Conservation (phyloP, 2,797 vertebrate genomes). For the Bovichtus diacanthus region DNA sequence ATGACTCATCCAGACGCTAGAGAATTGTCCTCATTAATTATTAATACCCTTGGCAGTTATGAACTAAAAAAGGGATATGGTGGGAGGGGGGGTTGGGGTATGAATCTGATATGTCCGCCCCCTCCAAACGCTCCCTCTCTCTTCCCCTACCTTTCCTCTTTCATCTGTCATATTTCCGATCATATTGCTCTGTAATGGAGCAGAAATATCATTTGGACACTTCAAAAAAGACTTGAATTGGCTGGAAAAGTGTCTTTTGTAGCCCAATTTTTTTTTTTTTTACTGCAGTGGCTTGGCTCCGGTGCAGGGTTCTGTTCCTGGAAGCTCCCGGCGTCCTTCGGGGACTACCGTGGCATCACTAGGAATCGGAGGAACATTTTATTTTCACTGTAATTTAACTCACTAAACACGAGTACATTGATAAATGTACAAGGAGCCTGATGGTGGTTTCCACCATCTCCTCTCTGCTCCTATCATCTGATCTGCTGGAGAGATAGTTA, state of each 20-base stretch:
- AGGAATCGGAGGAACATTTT: slow-evolving; percentile 9
- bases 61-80: slow-evolving; percentile 71
- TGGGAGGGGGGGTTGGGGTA: slow-evolving; percentile 6
- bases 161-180: slow-evolving; percentile 1
- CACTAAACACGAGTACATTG: neutral
- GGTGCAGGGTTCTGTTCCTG: slow-evolving; percentile 44
- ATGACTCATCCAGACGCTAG: slow-evolving; percentile 76
- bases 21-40: slow-evolving; percentile 80
- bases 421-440: slow-evolving; percentile 8
- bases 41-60: slow-evolving; percentile 75
- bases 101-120: slow-evolving; percentile 56
- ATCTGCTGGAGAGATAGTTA: slow-evolving; percentile 38
- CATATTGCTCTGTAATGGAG: slow-evolving; percentile 2
- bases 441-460: neutral
- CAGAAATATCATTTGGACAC: slow-evolving; percentile 25
- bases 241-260: slow-evolving; percentile 25
- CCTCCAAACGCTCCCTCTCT: slow-evolving; percentile 15
- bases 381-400: slow-evolving; percentile 21
- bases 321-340: slow-evolving; percentile 41
- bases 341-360: slow-evolving; percentile 10
- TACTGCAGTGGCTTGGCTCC: slow-evolving; percentile 60
- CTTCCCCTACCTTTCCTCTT: neutral
- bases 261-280: slow-evolving; percentile 38
- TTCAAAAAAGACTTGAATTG: slow-evolving; percentile 38
- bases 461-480: slow-evolving; percentile 23